Evolutionary conservation across 1,140 invertebrate genomes (phyloP), one percentile per base, ranked within the genome.

Genomic region (Drosophila oshimai): DNA sequence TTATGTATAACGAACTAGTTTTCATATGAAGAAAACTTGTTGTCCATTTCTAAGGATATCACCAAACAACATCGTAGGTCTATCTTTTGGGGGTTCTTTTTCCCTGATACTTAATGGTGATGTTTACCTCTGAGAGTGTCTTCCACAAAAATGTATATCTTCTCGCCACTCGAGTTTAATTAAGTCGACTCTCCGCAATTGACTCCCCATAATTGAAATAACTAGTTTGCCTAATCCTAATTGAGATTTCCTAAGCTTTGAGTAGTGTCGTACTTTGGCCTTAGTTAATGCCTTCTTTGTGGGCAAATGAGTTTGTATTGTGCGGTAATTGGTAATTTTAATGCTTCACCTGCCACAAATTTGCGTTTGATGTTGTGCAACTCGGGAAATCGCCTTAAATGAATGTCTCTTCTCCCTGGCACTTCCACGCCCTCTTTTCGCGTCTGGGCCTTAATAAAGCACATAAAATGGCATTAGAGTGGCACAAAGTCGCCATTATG

Each of bases 401-500:
- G 31, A 46, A 53, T 41, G 33, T 55, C 64, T 45, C 37, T 24
- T 55, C 64, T 45, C 37, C 28, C 15, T 17, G 20, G 17, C 42
- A 9, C 15, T 20, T 22, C 33, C 26, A 22, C 44, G 13, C 9
- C 17, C 39, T 10, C 33, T 5, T 31, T 29, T 6, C 39, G 7
- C 9, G 28, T 42, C 54, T 47, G 46, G 74, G 55, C 37, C 71
- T 62, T 86, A 86, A 84, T 86, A 86, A 86, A 84, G 75, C 79
- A 75, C 71, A 84, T 79, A 86, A 84, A 75, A 62, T 73, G 76
- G 74, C 75, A 86, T 86, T 79, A 86, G 79, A 58, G 79, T 86
- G 70, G 51, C 68, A 81, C 81, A 86, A 86, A 80, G 71, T 87
- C 72, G 67, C 71, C 72, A 86, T 86, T 86, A 86, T 87, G 81